Evolutionary conservation across 2,888 invertebrate species (phyloP).

Genomic region (Euplagia quadripunctaria): DNA sequence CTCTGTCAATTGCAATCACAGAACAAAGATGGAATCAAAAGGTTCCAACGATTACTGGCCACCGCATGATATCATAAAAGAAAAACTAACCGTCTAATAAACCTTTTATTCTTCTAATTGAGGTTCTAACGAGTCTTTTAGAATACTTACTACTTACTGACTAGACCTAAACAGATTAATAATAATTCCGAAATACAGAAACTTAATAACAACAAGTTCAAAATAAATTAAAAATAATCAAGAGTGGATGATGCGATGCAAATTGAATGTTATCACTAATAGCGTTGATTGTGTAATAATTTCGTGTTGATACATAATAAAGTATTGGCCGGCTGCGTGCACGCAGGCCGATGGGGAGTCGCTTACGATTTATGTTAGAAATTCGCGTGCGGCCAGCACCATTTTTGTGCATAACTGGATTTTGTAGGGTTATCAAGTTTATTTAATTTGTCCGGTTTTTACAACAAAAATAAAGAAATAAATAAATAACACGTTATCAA

Average conservation of each 20-base stretch:
- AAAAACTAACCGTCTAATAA: too few species aligned
- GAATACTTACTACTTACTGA: not conserved
- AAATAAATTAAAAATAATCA: slow-evolving; percentile 38
- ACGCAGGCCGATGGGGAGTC: slow-evolving; percentile 66
- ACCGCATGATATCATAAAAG: not conserved
- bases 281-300: slow-evolving; percentile 65
- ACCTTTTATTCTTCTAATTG: too few species aligned
- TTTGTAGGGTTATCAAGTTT: slow-evolving; percentile 55
- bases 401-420: slow-evolving; percentile 72
- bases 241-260: slow-evolving; percentile 49
- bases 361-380: slow-evolving; percentile 69
- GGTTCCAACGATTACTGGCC: too few species aligned
- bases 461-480: not conserved
- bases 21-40: not conserved
- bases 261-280: slow-evolving; percentile 59
- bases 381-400: slow-evolving; percentile 66
- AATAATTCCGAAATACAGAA: not conserved
- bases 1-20: too few species aligned
- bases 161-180: not conserved
- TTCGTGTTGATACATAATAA: slow-evolving; percentile 72
- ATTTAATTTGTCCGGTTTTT: not conserved
- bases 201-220: slow-evolving; percentile 17
- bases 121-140: not conserved
- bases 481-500: not conserved
- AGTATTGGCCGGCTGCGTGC: slow-evolving; percentile 65